Conservation (phyloP, 2,797 vertebrate genomes). For the Amazona finschi region DNA sequence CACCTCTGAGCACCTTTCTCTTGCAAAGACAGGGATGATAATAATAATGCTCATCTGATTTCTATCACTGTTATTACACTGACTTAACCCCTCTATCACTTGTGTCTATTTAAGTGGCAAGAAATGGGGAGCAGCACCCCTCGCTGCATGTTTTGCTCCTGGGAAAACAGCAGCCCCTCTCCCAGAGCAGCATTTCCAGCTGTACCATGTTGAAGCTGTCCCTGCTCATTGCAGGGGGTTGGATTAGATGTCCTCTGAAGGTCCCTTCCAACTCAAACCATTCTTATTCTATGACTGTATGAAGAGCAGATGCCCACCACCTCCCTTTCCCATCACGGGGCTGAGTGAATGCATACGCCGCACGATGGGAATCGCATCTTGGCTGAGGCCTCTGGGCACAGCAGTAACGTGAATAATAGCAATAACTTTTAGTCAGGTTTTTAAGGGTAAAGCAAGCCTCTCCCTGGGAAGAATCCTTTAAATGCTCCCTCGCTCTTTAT, state of each 20-base stretch:
- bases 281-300: neutral
- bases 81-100: neutral
- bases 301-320: neutral
- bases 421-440: neutral
- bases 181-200: neutral
- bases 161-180: neutral
- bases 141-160: neutral
- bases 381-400: neutral
- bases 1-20: neutral
- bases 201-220: neutral
- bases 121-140: neutral
- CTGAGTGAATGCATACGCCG: fast-evolving
- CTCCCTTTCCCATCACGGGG: fast-evolving
- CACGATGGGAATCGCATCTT: neutral
- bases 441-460: neutral
- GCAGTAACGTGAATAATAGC: neutral
- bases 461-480: slow-evolving; percentile 21
- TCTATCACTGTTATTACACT: neutral
- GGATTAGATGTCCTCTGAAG: neutral
- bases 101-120: neutral
- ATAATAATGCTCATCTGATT: too few relatives aligned
- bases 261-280: neutral
- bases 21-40: neutral
- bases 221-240: neutral
- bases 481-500: slow-evolving; percentile 23